Evolutionary conservation across 2,888 invertebrate genomes (phyloP).

Genomic region (Phyllotreta striolata): DNA sequence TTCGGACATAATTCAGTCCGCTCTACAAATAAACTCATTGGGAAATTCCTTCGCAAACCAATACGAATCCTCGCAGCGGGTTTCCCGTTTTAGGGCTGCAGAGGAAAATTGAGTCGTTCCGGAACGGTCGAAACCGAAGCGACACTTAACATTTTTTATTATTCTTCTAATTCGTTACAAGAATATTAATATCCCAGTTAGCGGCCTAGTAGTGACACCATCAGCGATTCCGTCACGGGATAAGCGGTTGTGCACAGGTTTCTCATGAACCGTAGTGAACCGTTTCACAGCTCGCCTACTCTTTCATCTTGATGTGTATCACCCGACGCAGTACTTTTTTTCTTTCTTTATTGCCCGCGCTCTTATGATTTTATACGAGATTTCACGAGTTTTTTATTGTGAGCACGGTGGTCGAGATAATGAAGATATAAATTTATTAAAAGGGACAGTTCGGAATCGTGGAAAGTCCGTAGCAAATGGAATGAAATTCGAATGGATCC

Average conservation of each 20-base stretch:
- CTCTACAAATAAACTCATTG: conserved; percentile 12
- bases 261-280: conserved; percentile 55
- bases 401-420: conserved; percentile 18
- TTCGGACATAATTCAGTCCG: conserved; percentile 25
- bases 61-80: too few relatives aligned
- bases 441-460: too few relatives aligned
- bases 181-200: conserved; percentile 54
- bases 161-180: conserved; percentile 51
- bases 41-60: conserved; percentile 9
- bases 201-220: conserved; percentile 52
- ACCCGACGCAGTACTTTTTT: conserved; percentile 43
- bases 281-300: conserved; percentile 55
- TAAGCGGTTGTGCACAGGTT: conserved; percentile 53
- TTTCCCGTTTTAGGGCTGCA: not conserved
- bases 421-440: conserved; percentile 5
- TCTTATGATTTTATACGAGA: conserved; percentile 28
- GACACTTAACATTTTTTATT: conserved; percentile 38
- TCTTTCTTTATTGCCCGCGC: conserved; percentile 42
- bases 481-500: too few relatives aligned
- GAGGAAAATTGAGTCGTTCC: conserved; percentile 20
- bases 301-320: conserved; percentile 55
- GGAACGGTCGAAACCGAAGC: conserved; percentile 26
- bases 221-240: conserved; percentile 53
- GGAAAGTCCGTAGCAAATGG: too few relatives aligned
- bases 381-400: conserved; percentile 20